These are phyloP conservation scores for Amblyopsis hoosieri DNA, from an alignment of 2,797 vertebrate genomes.

Conservation along the genomic window DNA sequence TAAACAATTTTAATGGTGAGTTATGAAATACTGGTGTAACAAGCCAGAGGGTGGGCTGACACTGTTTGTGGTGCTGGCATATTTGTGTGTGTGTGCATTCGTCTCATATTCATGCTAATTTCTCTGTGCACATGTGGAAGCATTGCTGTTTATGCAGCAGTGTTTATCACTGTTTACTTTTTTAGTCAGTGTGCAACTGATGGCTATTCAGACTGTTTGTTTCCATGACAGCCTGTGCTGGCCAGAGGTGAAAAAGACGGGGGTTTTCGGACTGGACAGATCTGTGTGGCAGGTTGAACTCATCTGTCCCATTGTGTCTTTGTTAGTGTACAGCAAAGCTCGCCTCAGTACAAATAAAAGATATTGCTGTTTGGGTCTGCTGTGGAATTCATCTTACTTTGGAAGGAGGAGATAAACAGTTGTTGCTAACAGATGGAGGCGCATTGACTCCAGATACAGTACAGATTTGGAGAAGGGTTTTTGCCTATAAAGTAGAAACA, in stretches of 20 bases:
- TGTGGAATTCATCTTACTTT: constrained; percentile 57
- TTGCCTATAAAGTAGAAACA: not conserved
- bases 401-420: constrained; percentile 8
- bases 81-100: not conserved
- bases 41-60: not conserved
- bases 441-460: constrained; percentile 48
- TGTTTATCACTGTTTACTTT: not conserved
- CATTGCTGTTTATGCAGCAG: not conserved
- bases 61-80: not conserved
- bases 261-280: constrained; percentile 26
- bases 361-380: constrained; percentile 63
- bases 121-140: not conserved
- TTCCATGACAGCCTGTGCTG: constrained; percentile 8
- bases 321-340: constrained; percentile 53
- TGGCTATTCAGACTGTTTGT: not conserved
- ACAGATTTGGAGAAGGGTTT: constrained; percentile 23
- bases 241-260: constrained; percentile 10
- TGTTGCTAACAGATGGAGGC: constrained; percentile 72
- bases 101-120: not conserved
- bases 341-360: constrained; percentile 56
- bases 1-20: not conserved
- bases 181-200: not conserved
- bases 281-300: constrained; percentile 15
- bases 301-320: constrained; percentile 30
- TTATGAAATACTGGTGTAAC: not conserved